These are phyloP conservation scores for Lepidostoma basale DNA, from an alignment of 1,140 invertebrate species.

Conservation along the genomic window DNA sequence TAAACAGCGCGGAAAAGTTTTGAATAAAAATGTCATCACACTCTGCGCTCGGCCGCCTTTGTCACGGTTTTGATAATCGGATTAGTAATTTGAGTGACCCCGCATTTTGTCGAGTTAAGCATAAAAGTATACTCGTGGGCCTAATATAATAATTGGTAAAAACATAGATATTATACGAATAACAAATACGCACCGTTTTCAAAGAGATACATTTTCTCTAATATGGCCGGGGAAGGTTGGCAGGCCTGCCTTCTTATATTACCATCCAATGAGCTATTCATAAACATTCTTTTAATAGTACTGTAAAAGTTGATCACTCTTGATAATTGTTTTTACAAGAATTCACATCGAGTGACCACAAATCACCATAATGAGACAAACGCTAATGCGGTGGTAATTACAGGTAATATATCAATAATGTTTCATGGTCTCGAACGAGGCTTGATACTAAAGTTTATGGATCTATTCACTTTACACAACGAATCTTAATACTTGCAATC, in stretches of 20 bases:
- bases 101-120: background rate
- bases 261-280: constrained; percentile 24
- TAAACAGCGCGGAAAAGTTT: too few species aligned
- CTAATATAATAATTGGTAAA: too few species aligned
- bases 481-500: too few species aligned
- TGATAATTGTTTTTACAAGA: too few species aligned
- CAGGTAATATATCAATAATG: too few species aligned
- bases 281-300: background rate
- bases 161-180: background rate
- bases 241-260: constrained; percentile 31
- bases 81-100: background rate
- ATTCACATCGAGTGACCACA: too few species aligned
- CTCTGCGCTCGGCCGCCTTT: background rate
- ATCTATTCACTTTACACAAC: too few species aligned
- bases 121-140: background rate
- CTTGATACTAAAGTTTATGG: too few species aligned
- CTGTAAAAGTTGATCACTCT: too few species aligned
- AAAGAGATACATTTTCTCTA: constrained; percentile 43
- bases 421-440: too few species aligned
- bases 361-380: too few species aligned
- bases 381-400: too few species aligned
- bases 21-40: background rate
- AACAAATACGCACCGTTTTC: constrained; percentile 35
- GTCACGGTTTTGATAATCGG: constrained; percentile 9
- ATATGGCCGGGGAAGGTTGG: constrained; percentile 34